A percentile compares a stretch with the other conserved stretches of the same genome.
Evolutionary conservation across 2,113 vertebrate genomes (phyloP).

Genomic region (Cavia aperea): DNA sequence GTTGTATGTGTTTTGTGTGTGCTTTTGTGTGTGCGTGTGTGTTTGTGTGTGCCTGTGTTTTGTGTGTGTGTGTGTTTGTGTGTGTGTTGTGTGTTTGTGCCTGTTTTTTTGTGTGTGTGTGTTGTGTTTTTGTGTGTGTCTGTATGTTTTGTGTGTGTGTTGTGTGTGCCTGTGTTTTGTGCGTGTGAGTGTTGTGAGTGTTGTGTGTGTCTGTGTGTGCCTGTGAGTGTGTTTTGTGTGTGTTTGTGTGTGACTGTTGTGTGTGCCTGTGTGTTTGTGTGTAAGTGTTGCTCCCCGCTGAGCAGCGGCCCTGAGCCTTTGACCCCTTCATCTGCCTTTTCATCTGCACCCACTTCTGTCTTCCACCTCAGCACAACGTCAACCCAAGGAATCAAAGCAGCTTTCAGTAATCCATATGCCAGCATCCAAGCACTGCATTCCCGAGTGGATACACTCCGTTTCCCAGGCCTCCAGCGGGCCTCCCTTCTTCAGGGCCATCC

Average conservation of each 20-base stretch:
- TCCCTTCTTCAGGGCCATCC: not conserved
- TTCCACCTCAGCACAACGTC: not conserved
- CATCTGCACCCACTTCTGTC: constrained; percentile 10
- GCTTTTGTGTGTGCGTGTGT: not conserved
- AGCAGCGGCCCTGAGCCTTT: constrained; percentile 34
- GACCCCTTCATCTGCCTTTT: constrained; percentile 28
- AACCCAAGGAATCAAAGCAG: constrained; percentile 49
- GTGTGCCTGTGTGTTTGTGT: not conserved
- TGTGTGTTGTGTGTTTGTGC: not conserved
- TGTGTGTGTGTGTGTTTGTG: no score
- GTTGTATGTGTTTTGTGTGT: not conserved
- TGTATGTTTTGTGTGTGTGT: no score
- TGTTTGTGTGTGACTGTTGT: not conserved
- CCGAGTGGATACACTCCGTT: not conserved
- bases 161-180: no score
- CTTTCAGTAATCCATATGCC: constrained; percentile 40
- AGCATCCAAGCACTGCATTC: constrained; percentile 4
- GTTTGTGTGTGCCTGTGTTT: not conserved
- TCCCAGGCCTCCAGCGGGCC: not conserved
- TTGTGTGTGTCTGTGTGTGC: no score
- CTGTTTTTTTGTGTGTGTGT: not conserved
- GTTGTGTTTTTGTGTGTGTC: no score
- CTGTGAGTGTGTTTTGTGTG: no score
- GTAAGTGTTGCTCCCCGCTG: not conserved
- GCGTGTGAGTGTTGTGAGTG: no score